Evolutionary conservation across 1,140 invertebrate genomes (phyloP), one percentile per base, ranked within the genome.

Genomic region (Aleiodes sp.): DNA sequence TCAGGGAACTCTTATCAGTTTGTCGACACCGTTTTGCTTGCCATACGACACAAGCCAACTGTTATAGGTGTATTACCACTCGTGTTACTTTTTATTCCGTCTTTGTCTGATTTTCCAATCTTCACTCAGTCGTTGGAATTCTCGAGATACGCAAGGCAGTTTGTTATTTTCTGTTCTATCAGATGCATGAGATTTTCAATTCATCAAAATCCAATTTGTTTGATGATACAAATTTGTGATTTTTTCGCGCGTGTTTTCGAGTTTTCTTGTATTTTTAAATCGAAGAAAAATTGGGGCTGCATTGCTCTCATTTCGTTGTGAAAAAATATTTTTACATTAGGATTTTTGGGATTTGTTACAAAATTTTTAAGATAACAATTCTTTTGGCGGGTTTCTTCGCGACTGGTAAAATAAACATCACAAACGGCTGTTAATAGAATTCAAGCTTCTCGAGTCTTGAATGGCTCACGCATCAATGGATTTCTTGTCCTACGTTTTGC

Each of bases 1-100:
- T 68, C 67, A 63, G 59, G 67, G 41, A 56, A 62, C 39, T 71
- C 75, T 82, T 82, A 82, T 82, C 81, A 82, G 81, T 82, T 78
- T 69, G 73, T 68, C 74, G 77, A 75, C 75, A 76, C 73, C 73
- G 73, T 75, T 75, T 56, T 73, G 70, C 61, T 63, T 61, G 46
- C 43, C 59, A 67, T 61, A 67, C 64, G 35, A 26, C 72, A 75
- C 52, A 62, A 31, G 46, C 26, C 63, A 71, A 75, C 75, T 62
- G 70, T 73, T 70, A 59, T n/a, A n/a, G n/a, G n/a, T n/a, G n/a
- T n/a, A n/a, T n/a, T n/a, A n/a, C n/a, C n/a, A n/a, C n/a, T n/a
- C n/a, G n/a, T n/a, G 59, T 57, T 43, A 65, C 43, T 63, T 67
- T 52, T 37, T 52, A 16, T 61, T 41, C 31, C 56, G 70, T 73